Conservation (phyloP, 2,888 invertebrate species). For the Drosophila percnosoma region DNA sequence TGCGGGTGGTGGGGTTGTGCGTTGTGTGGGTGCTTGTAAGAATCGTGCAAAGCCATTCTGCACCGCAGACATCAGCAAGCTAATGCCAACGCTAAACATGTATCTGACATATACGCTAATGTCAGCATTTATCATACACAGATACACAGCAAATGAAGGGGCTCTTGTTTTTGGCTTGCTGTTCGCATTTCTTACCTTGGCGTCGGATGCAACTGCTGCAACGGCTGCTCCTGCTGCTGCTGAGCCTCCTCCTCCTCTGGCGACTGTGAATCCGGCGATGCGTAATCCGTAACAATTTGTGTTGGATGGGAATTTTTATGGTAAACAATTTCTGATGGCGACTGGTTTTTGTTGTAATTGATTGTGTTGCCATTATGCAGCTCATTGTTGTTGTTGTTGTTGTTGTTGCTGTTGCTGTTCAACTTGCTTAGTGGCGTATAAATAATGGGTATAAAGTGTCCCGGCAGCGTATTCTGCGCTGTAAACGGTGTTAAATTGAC, state of each 20-base stretch:
- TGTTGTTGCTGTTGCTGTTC: constrained; percentile 41
- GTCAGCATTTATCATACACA: constrained; percentile 1
- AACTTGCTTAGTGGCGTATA: constrained; percentile 82
- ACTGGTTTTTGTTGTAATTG: constrained; percentile 66
- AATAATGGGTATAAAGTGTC: constrained; percentile 86
- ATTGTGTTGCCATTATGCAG: constrained; percentile 65
- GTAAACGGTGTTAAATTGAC: constrained; percentile 86
- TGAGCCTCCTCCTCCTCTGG: constrained; percentile 28
- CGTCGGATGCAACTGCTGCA: constrained; percentile 43
- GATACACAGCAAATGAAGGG: constrained; percentile 13
- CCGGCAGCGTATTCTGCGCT: constrained; percentile 86
- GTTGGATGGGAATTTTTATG: constrained; percentile 75
- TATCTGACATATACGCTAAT: constrained; percentile 10
- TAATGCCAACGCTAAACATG: constrained; percentile 14
- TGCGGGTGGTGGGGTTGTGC: constrained; percentile 2
- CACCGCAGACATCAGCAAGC: constrained; percentile 3
- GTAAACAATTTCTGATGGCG: constrained; percentile 63
- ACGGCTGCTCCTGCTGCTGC: constrained; percentile 33
- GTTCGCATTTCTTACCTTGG: constrained; percentile 53
- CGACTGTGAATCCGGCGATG: constrained; percentile 41
- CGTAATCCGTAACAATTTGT: constrained; percentile 74
- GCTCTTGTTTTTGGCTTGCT: background rate
- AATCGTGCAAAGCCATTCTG: constrained; percentile 24
- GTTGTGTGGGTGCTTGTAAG: constrained; percentile 40
- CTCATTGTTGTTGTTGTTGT: constrained; percentile 48